phyloP scores from a whole-genome alignment of 1,140 invertebrate species.

The Sminthurides bifidus region DNA sequence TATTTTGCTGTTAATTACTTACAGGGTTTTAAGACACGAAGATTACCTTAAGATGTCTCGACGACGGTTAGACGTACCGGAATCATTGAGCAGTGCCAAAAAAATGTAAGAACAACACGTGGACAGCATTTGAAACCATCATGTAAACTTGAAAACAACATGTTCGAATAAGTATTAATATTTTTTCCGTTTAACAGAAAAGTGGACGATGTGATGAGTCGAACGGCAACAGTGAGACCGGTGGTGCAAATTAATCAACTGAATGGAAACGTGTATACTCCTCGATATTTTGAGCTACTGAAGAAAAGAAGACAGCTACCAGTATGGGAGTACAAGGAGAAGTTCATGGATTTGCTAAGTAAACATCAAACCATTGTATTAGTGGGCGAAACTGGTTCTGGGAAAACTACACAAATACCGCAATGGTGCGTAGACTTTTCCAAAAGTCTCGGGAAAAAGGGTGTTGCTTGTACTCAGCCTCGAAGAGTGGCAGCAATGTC shows the following conservation, averaged over 20 bases:
- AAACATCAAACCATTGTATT: conserved; percentile 86
- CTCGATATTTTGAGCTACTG: conserved; percentile 68
- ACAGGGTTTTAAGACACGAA: too few relatives aligned
- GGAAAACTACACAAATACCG: conserved; percentile 93
- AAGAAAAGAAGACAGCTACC: conserved; percentile 83
- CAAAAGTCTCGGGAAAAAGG: conserved; percentile 54
- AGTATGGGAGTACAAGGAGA: conserved; percentile 93
- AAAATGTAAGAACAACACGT: conserved; percentile 27
- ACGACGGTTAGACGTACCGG: conserved; percentile 12
- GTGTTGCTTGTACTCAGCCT: conserved; percentile 95
- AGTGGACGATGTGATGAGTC: conserved; percentile 9
- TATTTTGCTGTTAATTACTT: too few relatives aligned
- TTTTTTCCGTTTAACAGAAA: conserved; percentile 12
- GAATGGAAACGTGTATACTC: conserved; percentile 62
- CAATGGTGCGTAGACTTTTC: conserved; percentile 87
- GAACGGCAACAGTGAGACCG: conserved; percentile 34
- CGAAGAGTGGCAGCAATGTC: conserved; percentile 97
- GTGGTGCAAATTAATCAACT: conserved; percentile 54
- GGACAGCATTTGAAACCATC: neutral
- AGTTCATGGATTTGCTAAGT: conserved; percentile 84
- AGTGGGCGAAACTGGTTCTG: conserved; percentile 83
- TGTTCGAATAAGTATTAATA: neutral
- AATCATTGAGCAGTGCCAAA: conserved; percentile 4
- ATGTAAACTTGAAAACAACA: neutral
- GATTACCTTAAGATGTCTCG: conserved; percentile 11